Conservation (phyloP, 2,113 vertebrate species). For the Fukomys damarensis region DNA sequence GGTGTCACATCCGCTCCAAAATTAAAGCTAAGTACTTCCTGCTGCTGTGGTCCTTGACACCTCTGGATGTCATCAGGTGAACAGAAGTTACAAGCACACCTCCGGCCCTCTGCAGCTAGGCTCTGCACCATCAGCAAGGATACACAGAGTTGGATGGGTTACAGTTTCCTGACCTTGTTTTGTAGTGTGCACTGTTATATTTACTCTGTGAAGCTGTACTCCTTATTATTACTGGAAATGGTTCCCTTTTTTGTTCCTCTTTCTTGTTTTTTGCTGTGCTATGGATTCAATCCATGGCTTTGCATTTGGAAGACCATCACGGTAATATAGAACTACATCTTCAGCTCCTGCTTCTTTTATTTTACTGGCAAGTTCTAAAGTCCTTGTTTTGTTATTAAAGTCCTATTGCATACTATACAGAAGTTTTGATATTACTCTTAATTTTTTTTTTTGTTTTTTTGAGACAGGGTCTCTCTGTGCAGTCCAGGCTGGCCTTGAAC, state of each 20-base stretch:
- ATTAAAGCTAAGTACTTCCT: conserved; percentile 82
- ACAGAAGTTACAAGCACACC: conserved; percentile 1
- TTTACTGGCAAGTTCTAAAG: conserved; percentile 11
- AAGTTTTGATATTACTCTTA: conserved; percentile 15
- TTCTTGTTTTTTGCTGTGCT: not conserved
- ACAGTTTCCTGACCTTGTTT: not conserved
- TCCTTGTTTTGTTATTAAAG: conserved; percentile 43
- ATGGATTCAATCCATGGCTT: not conserved
- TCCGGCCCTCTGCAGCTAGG: not conserved
- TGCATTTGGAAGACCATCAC: not conserved
- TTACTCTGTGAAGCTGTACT: not conserved
- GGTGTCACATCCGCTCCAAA: conserved; percentile 90
- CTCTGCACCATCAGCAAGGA: not conserved
- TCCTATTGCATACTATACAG: not conserved
- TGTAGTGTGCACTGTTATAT: conserved; percentile 8
- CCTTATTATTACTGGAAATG: not conserved
- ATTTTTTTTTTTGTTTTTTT: no score
- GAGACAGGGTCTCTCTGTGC: no score
- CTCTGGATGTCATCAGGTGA: conserved; percentile 65
- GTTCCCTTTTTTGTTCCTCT: not conserved
- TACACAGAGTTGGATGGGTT: not conserved
- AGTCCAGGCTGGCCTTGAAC: no score
- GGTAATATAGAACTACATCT: not conserved
- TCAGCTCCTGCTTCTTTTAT: not conserved
- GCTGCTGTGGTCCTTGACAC: not conserved